Percentiles rank a stretch among this genome's conserved stretches.
phyloP scores from a whole-genome alignment of 2,888 invertebrate genomes.

The Hemicrepidius hirtus region DNA sequence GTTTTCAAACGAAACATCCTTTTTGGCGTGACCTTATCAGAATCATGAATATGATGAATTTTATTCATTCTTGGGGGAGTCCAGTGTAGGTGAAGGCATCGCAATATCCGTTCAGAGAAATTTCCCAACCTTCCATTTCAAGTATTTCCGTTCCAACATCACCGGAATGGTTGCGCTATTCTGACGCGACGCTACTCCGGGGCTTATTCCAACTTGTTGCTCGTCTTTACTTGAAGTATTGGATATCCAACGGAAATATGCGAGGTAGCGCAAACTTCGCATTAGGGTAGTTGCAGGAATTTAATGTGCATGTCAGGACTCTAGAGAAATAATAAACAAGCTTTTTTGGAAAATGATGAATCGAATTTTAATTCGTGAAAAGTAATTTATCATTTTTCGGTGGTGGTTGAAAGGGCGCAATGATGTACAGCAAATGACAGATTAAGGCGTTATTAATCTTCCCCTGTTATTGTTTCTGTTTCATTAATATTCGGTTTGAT shows the following conservation, averaged over 20 bases:
- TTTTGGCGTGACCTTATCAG: slow-evolving; percentile 8
- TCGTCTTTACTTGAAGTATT: background rate
- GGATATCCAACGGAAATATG: background rate
- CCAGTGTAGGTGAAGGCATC: slow-evolving; percentile 34
- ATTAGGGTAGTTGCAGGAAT: background rate
- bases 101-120: slow-evolving; percentile 27
- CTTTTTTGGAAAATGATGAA: slow-evolving; percentile 4
- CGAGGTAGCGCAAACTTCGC: background rate
- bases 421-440: background rate
- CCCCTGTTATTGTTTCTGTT: background rate
- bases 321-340: background rate
- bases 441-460: slow-evolving; percentile 12
- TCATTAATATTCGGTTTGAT: no score
- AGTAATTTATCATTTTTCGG: background rate
- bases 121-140: slow-evolving; percentile 10
- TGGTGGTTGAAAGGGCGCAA: background rate
- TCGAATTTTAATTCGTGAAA: background rate
- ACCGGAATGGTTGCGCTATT: background rate
- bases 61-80: slow-evolving; percentile 16
- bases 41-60: slow-evolving; percentile 14
- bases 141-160: slow-evolving; percentile 26
- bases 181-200: background rate
- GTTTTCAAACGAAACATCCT: slow-evolving; percentile 5
- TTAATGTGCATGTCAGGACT: no score
- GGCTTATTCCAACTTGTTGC: slow-evolving; percentile 18